phyloP scores from a whole-genome alignment of 2,113 vertebrate genomes.

The Eclectus roratus region DNA sequence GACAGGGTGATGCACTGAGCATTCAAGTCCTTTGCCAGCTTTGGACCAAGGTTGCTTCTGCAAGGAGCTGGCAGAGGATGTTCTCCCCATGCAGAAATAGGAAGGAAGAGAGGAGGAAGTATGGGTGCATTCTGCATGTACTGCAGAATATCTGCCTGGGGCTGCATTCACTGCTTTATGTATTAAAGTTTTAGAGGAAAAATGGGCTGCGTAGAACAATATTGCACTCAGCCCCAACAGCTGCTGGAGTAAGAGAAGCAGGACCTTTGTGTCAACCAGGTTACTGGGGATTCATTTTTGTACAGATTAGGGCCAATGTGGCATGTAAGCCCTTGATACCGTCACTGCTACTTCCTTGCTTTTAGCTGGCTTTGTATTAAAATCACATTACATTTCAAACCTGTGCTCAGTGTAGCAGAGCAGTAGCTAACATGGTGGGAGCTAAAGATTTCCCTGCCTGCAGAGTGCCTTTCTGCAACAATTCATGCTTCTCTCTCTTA shows the following conservation, averaged over 20 bases:
- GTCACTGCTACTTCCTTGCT: not conserved
- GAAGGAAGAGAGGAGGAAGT: not conserved
- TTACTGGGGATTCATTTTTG: not conserved
- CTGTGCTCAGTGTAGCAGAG: not conserved
- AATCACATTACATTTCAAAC: not conserved
- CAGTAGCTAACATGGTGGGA: not conserved
- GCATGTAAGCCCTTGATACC: not conserved
- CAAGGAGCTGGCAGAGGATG: not conserved
- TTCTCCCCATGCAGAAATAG: rapidly evolving
- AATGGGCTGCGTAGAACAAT: not conserved
- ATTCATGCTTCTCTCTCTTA: not conserved
- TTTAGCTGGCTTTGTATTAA: not conserved
- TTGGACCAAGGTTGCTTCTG: not conserved
- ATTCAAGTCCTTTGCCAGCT: not conserved
- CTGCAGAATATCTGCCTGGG: not conserved
- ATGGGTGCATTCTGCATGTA: not conserved
- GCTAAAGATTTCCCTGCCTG: not conserved
- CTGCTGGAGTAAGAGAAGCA: not conserved
- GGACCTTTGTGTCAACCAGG: not conserved
- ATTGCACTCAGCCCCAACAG: rapidly evolving
- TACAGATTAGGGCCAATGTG: not conserved
- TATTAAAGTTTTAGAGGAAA: not conserved
- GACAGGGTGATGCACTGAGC: rapidly evolving
- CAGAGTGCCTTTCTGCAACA: not conserved
- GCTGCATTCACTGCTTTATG: not conserved